phyloP scores from a whole-genome alignment of 1,140 invertebrate species.

The Branchinecta lynchi region DNA sequence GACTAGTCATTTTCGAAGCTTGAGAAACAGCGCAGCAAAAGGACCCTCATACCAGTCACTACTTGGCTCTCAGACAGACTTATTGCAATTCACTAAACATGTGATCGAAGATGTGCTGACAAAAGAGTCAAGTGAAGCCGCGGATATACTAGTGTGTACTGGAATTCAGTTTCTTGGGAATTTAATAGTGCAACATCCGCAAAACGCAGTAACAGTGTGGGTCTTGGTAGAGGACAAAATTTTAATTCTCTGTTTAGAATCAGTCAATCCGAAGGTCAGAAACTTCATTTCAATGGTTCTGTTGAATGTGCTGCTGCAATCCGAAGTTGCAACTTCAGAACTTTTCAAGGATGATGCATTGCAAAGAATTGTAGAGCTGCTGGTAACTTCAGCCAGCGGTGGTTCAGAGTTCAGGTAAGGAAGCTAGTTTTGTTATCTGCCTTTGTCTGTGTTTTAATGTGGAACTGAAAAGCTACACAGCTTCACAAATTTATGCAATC shows the following conservation, averaged over 20 bases:
- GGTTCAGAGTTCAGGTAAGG: not conserved
- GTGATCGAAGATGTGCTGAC: too few species aligned
- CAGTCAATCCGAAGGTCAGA: not conserved
- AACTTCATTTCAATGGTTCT: conserved; percentile 3
- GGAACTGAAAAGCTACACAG: not conserved
- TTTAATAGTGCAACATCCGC: not conserved
- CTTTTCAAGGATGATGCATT: not conserved
- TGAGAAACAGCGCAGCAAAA: too few species aligned
- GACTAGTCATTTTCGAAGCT: too few species aligned
- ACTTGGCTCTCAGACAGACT: too few species aligned
- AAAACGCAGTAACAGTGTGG: not conserved
- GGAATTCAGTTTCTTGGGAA: conserved; percentile 2
- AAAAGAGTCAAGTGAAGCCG: too few species aligned
- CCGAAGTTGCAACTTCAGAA: not conserved
- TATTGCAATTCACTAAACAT: too few species aligned
- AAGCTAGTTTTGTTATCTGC: not conserved
- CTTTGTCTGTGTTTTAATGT: not conserved
- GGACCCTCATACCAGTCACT: too few species aligned
- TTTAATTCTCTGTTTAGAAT: not conserved
- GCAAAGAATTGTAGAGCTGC: not conserved
- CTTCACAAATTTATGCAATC: not conserved
- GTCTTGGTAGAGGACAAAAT: not conserved
- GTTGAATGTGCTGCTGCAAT: not conserved
- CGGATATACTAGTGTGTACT: too few species aligned
- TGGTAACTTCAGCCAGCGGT: not conserved